These are phyloP conservation scores for Mercenaria mercenaria DNA, from an alignment of 1,140 invertebrate species.

Conservation along the genomic window DNA sequence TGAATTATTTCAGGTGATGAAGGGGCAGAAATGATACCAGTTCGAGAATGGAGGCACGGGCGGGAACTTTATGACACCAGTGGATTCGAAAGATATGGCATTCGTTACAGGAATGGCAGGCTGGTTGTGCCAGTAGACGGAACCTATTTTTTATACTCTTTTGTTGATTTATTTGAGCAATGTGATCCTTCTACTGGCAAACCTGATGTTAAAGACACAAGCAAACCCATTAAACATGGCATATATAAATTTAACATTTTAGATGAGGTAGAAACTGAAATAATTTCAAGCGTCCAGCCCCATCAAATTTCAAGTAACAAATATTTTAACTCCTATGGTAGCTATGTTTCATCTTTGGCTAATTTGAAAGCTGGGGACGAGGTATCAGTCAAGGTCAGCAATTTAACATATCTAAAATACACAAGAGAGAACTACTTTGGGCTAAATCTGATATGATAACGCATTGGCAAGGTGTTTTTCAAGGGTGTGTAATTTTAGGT, in stretches of 20 bases:
- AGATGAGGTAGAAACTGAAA: not conserved
- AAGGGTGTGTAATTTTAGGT: too few species aligned
- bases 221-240: not conserved
- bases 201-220: not conserved
- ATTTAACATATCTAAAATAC: not conserved
- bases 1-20: not conserved
- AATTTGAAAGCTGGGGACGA: conserved; percentile 19
- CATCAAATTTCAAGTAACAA: too few species aligned
- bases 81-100: not conserved
- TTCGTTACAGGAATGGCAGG: not conserved
- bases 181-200: not conserved
- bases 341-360: not conserved
- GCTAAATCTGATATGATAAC: not conserved
- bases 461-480: too few species aligned
- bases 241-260: conserved; percentile 6
- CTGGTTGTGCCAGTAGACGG: not conserved
- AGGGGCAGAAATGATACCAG: not conserved
- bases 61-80: not conserved
- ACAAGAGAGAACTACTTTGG: not conserved
- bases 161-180: not conserved
- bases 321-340: not conserved
- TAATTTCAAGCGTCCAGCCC: too few species aligned
- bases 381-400: conserved; percentile 6
- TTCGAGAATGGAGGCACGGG: not conserved
- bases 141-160: conserved; percentile 20